Base-by-base conservation (phyloP, 2,888 invertebrate genomes). In the Gibbula magus region DNA sequence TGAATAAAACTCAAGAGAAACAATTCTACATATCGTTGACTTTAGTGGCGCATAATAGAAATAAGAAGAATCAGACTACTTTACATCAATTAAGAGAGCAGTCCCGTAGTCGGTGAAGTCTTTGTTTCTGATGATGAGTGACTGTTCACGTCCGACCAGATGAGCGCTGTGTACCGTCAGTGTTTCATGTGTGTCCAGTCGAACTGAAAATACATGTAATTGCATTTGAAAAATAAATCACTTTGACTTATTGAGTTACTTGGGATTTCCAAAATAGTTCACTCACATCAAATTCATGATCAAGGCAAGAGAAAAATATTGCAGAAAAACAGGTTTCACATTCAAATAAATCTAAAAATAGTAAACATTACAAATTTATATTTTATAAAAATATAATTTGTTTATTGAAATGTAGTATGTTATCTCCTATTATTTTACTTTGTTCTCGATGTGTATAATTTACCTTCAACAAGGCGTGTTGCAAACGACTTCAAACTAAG, bases 21-120 rank as follows among this genome's bases (percentile, higher is more conserved):
- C n/a, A n/a, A n/a, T n/a, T n/a, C n/a, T n/a, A n/a, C n/a, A n/a
- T n/a, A n/a, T n/a, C n/a, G n/a, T n/a, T n/a, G n/a, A n/a, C n/a
- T n/a, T n/a, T n/a, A n/a, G n/a, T n/a, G n/a, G n/a, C n/a, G n/a
- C n/a, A n/a, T n/a, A n/a, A n/a, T n/a, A n/a, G n/a, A n/a, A n/a
- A n/a, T n/a, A n/a, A n/a, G n/a, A n/a, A 5, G 20, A 29, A 13
- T 18, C 13, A 32, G 29, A 32, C 1, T 25, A 29, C 8, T 29
- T 67, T 35, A 86, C 86, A 80, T 82, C 70, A 22, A 84, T 81
- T 29, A 53, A n/a, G 25, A 87, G 75, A 7, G 82, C 80, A 16
- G 84, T 80, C 10, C 87, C 87, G 80, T 86, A 87, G 8, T 76
- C 79, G 45, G 84, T 79, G 79, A 87, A 87, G 45, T 82, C 80